phyloP scores from a whole-genome alignment of 1,140 invertebrate genomes.

The Nymphalis io region DNA sequence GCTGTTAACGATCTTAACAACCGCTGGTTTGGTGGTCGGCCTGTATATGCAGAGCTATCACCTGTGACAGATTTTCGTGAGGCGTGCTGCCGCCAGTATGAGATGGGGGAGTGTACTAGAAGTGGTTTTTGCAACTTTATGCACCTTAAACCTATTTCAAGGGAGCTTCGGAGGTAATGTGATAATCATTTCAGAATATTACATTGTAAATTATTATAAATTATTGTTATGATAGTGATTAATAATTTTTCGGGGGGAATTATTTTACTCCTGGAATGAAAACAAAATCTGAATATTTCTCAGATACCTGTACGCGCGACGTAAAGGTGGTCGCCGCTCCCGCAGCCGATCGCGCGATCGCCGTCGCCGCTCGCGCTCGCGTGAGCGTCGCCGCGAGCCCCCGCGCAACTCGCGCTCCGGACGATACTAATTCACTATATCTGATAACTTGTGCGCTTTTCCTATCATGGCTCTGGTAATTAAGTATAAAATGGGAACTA shows the following conservation, averaged over 20 bases:
- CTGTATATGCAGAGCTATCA: conserved; percentile 98
- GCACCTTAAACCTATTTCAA: conserved; percentile 99
- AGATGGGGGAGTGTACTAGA: conserved; percentile 99
- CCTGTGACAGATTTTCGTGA: conserved; percentile 99
- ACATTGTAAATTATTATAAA: too few relatives aligned
- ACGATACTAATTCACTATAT: conserved; percentile 52
- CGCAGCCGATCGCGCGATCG: conserved; percentile 66
- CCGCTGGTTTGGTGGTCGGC: conserved; percentile 99
- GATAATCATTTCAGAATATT: neutral
- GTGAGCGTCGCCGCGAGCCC: conserved; percentile 75
- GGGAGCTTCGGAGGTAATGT: conserved; percentile 91
- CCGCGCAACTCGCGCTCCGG: conserved; percentile 76
- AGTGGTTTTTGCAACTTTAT: conserved; percentile 99
- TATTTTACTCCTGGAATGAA: neutral
- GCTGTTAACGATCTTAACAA: conserved; percentile 98
- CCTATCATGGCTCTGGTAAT: neutral
- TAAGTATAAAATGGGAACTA: too few relatives aligned
- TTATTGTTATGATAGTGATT: too few relatives aligned
- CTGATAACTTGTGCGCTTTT: neutral
- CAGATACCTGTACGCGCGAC: conserved; percentile 83
- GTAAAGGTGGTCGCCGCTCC: conserved; percentile 64
- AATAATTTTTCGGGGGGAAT: neutral
- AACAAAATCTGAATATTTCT: conserved; percentile 31
- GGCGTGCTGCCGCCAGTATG: conserved; percentile 99
- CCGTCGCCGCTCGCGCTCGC: conserved; percentile 79